phyloP scores from a whole-genome alignment of 2,888 invertebrate species.

The Arrhopalites spinosus region DNA sequence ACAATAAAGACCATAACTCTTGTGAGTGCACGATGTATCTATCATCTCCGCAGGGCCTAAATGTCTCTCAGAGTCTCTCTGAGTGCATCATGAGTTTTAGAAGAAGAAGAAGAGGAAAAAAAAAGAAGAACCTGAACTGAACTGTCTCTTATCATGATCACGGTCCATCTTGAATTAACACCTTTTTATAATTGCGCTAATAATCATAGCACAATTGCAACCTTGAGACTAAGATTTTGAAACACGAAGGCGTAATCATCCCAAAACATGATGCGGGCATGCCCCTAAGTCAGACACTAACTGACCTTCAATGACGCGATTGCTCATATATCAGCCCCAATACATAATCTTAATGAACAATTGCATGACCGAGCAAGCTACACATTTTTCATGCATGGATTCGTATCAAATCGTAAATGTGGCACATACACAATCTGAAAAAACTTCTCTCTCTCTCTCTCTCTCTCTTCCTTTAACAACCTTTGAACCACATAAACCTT shows the following conservation, averaged over 20 bases:
- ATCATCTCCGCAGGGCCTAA: constrained; percentile 44
- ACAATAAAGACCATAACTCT: constrained; percentile 51
- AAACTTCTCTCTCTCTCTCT: background rate
- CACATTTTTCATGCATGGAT: constrained; percentile 35
- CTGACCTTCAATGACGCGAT: constrained; percentile 48
- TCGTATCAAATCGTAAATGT: constrained; percentile 51
- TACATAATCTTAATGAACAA: constrained; percentile 49
- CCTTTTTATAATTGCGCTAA: constrained; percentile 56
- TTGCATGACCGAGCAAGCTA: constrained; percentile 33
- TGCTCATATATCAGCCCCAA: constrained; percentile 47
- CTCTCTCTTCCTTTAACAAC: constrained; percentile 11
- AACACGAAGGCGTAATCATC: constrained; percentile 55
- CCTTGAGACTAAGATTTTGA: constrained; percentile 51
- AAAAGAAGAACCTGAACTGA: constrained; percentile 43
- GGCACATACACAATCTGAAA: constrained; percentile 19
- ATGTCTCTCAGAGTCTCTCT: constrained; percentile 24
- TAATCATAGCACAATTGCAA: constrained; percentile 56
- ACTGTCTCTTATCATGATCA: constrained; percentile 56
- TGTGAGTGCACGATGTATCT: constrained; percentile 47
- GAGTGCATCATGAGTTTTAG: background rate
- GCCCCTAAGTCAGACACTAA: constrained; percentile 46
- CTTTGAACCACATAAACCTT: constrained; percentile 17
- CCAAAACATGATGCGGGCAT: constrained; percentile 52
- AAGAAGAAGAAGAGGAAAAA: background rate
- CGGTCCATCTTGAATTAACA: constrained; percentile 55